Evolutionary conservation across 2,113 vertebrate genomes (phyloP).

Genomic region (Barbus barbus): DNA sequence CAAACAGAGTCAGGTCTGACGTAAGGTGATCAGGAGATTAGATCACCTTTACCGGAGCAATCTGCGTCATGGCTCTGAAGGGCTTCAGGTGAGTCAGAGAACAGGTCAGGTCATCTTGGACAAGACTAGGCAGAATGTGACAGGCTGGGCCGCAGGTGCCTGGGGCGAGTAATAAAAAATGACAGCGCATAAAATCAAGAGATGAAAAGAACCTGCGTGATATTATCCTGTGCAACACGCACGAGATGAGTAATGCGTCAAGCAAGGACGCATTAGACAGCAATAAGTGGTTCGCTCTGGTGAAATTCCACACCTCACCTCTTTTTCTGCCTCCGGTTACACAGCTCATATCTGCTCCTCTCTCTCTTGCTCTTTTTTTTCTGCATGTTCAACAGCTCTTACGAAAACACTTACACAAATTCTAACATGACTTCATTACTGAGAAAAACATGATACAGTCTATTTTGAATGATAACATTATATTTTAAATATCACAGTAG

Average conservation of each 20-base stretch:
- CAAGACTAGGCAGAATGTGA: background rate
- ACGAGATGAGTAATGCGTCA: constrained; percentile 40
- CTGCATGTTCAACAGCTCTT: background rate
- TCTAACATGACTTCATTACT: background rate
- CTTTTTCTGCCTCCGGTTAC: constrained; percentile 45
- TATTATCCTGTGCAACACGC: background rate
- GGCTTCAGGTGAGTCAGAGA: background rate
- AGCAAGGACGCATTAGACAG: constrained; percentile 26
- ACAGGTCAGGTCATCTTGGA: background rate
- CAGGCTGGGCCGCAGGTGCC: background rate
- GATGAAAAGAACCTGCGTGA: constrained; percentile 22
- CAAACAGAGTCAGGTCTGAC: background rate
- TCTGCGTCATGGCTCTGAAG: constrained; percentile 32
- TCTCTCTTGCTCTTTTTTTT: background rate
- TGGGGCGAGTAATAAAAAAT: constrained; percentile 19
- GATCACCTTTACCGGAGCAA: constrained; percentile 5
- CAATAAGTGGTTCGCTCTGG: background rate
- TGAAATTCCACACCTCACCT: constrained; percentile 55
- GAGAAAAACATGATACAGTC: background rate
- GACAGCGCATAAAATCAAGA: constrained; percentile 7
- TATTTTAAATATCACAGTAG: background rate
- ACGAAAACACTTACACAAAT: background rate
- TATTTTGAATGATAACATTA: background rate
- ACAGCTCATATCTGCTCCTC: background rate
- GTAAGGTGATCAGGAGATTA: constrained; percentile 38